Evolutionary conservation across 2,888 invertebrate genomes (phyloP).

Genomic region (Cryptocephalus primarius): DNA sequence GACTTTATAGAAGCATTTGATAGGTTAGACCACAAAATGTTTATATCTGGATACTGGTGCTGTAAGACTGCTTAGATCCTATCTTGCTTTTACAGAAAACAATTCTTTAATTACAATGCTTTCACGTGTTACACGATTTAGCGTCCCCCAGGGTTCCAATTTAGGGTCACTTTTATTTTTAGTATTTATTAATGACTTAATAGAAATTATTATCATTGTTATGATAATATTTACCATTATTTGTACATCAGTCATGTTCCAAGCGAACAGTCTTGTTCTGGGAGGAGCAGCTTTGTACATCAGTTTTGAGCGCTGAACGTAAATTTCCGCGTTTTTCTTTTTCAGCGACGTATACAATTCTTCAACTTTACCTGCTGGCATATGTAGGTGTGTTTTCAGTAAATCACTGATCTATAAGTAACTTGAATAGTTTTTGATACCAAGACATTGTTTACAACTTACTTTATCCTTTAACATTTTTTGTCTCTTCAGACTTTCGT

Average conservation of each 20-base stretch:
- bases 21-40: too few species aligned
- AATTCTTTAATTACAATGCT: too few species aligned
- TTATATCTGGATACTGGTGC: too few species aligned
- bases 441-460: constrained; percentile 6
- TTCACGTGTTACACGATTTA: too few species aligned
- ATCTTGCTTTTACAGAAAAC: too few species aligned
- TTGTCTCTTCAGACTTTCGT: constrained; percentile 82
- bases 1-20: too few species aligned
- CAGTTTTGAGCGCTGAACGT: constrained; percentile 79
- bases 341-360: constrained; percentile 78
- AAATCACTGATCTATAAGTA: constrained; percentile 42
- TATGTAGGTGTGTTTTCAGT: constrained; percentile 68
- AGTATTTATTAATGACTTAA: too few species aligned
- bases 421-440: not conserved
- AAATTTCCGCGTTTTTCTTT: constrained; percentile 90
- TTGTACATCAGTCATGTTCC: constrained; percentile 67
- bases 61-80: too few species aligned
- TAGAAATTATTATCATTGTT: too few species aligned
- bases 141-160: too few species aligned
- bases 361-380: constrained; percentile 79
- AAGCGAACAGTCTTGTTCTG: constrained; percentile 72
- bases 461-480: constrained; percentile 83
- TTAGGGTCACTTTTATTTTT: too few species aligned
- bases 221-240: constrained; percentile 35
- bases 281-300: constrained; percentile 47